Conservation (phyloP, 2,888 invertebrate species). For the Celastrina argiolus region DNA sequence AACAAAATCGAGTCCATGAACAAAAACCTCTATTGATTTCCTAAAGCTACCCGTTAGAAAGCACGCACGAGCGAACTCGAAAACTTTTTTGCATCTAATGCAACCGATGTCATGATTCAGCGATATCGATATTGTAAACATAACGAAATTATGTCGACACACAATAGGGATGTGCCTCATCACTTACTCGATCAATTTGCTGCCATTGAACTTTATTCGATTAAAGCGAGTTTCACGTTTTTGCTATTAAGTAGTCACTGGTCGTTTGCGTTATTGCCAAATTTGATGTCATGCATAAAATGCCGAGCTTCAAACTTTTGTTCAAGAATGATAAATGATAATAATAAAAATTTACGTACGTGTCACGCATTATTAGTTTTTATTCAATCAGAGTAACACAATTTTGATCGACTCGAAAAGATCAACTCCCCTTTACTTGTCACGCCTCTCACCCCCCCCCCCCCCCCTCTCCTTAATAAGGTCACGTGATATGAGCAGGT, state of each 20-base stretch:
- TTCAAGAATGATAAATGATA: neutral
- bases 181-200: slow-evolving; percentile 54
- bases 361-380: too few species aligned
- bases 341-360: too few species aligned
- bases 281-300: slow-evolving; percentile 8
- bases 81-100: slow-evolving; percentile 67
- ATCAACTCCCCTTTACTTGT: too few species aligned
- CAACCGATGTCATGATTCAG: slow-evolving; percentile 60
- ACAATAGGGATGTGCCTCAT: slow-evolving; percentile 49
- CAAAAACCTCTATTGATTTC: slow-evolving; percentile 63
- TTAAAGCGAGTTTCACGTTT: slow-evolving; percentile 34
- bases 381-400: too few species aligned
- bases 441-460: too few species aligned
- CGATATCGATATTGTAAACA: slow-evolving; percentile 61
- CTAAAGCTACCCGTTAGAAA: slow-evolving; percentile 62
- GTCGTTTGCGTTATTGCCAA: slow-evolving; percentile 22
- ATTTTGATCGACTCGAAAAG: too few species aligned
- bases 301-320: neutral
- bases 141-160: slow-evolving; percentile 61
- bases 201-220: slow-evolving; percentile 45
- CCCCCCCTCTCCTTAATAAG: too few species aligned
- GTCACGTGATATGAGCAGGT: too few species aligned
- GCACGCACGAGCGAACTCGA: slow-evolving; percentile 59
- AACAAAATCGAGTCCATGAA: slow-evolving; percentile 49
- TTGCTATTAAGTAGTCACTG: slow-evolving; percentile 46